Evolutionary conservation across 1,140 invertebrate species (phyloP).

Genomic region (Drosophila chauvacae): DNA sequence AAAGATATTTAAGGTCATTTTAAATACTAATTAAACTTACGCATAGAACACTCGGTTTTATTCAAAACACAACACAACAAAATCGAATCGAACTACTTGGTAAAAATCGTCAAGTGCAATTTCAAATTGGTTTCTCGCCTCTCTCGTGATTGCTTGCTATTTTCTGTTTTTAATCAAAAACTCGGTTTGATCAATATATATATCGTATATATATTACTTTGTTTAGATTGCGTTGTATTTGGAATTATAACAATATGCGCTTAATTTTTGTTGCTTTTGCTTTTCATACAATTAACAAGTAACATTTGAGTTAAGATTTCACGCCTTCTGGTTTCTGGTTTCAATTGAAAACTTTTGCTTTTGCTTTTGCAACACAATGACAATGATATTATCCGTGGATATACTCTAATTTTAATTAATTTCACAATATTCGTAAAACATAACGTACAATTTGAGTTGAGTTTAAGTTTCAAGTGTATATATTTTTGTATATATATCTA

Average conservation of each 20-base stretch:
- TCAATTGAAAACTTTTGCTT: constrained; percentile 49
- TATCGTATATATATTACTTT: constrained; percentile 30
- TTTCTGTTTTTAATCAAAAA: constrained; percentile 60
- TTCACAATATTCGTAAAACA: constrained; percentile 65
- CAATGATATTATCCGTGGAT: constrained; percentile 49
- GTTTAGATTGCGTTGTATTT: constrained; percentile 57
- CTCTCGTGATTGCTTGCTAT: constrained; percentile 61
- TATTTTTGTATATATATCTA: constrained; percentile 24
- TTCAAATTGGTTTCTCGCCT: constrained; percentile 30
- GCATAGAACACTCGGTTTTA: constrained; percentile 35
- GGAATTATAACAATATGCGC: constrained; percentile 63
- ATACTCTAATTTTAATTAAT: constrained; percentile 60
- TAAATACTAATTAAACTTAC: constrained; percentile 48
- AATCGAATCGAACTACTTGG: constrained; percentile 16
- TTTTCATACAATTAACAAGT: constrained; percentile 77
- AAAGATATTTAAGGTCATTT: constrained; percentile 30
- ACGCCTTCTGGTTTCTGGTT: constrained; percentile 26
- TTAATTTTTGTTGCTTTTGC: constrained; percentile 59
- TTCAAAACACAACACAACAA: constrained; percentile 47
- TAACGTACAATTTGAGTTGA: constrained; percentile 59
- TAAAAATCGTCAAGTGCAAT: constrained; percentile 35
- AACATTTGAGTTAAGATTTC: constrained; percentile 57
- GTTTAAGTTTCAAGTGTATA: constrained; percentile 35
- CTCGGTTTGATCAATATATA: constrained; percentile 40
- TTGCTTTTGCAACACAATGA: constrained; percentile 66